Evolutionary conservation across 1,140 invertebrate species (phyloP), one percentile per base, ranked within the genome.

Genomic region (Agrypnia vestita): DNA sequence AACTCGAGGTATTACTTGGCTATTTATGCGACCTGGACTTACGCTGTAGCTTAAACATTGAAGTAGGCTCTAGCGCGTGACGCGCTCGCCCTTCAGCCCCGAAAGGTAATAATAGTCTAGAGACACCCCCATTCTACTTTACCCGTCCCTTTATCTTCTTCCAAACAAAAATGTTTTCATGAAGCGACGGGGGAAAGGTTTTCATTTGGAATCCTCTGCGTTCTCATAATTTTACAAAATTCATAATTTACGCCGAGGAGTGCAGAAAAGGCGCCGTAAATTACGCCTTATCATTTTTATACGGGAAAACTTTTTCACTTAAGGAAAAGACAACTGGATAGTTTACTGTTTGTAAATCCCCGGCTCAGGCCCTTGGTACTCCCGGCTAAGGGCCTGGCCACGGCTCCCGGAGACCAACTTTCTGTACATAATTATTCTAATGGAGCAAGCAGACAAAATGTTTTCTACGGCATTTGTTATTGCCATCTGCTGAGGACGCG

Each of bases 341-440:
- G 67, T 71, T 71, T 71, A 71, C 67, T 51, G 47, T 71, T 71
- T 21, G 67, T 71, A 71, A 71, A 71, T 51, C 67, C 46, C 25
- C 35, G 35, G 61, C 61, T 12, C 11, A 64, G 61, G 3, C 61
- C 61, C 35, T 64, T n/a, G 61, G 21, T 25, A 35, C 25, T 35
- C 61, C 25, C 35, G 35, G 19, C n/a, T n/a, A 13, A 64, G 21
- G 61, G 61, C 8, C 55, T 59, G 17, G 55, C 55, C 15, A 15
- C 3, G n/a, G n/a, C n/a, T n/a, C n/a, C n/a, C n/a, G n/a, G n/a
- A n/a, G n/a, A n/a, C 59, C 35, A 76, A 78, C 64, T 69, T 35
- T 78, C 62, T 53, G 49, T 78, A 79, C 72, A 56, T 82, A 82
- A 82, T 82, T 82, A 82, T 82, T 79, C 73, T 82, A 82, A 82